A percentile compares a stretch with the other conserved stretches of the same genome.
Evolutionary conservation across 2,888 invertebrate species (phyloP).

Genomic region (Drosophila nr. perissopoda): DNA sequence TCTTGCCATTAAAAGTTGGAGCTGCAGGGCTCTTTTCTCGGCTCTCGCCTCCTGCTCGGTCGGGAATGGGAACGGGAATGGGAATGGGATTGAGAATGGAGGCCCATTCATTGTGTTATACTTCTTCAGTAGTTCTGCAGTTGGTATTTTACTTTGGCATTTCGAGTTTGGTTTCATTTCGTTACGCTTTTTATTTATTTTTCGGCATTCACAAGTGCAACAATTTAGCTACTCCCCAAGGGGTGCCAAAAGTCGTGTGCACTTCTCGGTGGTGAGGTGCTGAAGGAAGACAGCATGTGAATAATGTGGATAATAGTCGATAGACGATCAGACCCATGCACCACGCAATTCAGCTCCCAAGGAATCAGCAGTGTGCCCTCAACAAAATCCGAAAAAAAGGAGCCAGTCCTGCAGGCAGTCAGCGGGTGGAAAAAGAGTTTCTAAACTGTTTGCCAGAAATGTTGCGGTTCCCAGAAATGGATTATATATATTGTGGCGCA

Average conservation of each 20-base stretch:
- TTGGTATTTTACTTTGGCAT: slow-evolving; percentile 65
- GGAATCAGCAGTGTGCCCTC: slow-evolving; percentile 22
- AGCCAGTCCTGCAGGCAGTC: not conserved
- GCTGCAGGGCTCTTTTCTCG: slow-evolving; percentile 59
- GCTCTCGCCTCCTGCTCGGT: not conserved
- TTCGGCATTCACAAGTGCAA: slow-evolving; percentile 72
- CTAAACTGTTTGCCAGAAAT: slow-evolving; percentile 44
- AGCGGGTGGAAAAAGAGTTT: slow-evolving; percentile 4
- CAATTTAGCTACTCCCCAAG: slow-evolving; percentile 63
- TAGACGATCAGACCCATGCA: slow-evolving; percentile 55
- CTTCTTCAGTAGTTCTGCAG: slow-evolving; percentile 53
- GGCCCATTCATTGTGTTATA: slow-evolving; percentile 54
- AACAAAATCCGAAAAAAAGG: not conserved
- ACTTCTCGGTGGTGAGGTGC: not conserved
- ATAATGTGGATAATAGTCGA: slow-evolving; percentile 62
- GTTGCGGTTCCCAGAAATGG: slow-evolving; percentile 23
- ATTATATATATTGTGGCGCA: slow-evolving; percentile 49
- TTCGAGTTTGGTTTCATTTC: slow-evolving; percentile 64
- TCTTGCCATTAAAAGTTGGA: slow-evolving; percentile 78
- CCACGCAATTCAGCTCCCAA: slow-evolving; percentile 16
- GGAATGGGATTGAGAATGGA: slow-evolving; percentile 21
- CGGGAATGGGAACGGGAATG: too few species aligned
- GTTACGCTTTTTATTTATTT: slow-evolving; percentile 69
- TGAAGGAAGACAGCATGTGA: slow-evolving; percentile 37
- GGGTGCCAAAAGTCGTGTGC: not conserved